Evolutionary conservation across 2,113 vertebrate genomes (phyloP).

Genomic region (Steatornis caripensis): DNA sequence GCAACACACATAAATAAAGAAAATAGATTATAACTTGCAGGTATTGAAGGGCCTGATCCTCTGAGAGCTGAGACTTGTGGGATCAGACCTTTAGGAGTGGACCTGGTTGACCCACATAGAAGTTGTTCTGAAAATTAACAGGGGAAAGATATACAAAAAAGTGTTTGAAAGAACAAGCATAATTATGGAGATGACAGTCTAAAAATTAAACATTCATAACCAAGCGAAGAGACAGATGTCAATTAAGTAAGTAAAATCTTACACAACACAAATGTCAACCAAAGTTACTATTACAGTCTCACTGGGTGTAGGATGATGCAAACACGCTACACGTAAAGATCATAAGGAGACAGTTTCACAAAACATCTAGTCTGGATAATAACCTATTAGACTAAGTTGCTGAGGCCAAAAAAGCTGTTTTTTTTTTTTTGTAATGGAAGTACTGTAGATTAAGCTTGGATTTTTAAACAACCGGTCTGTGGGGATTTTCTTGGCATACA

Average conservation of each 20-base stretch:
- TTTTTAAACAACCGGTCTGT: not conserved
- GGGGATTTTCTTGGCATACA: not conserved
- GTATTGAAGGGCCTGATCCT: not conserved
- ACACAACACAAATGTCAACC: not conserved
- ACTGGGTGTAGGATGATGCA: not conserved
- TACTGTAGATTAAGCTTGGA: not conserved
- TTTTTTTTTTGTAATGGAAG: not conserved
- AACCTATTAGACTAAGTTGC: not conserved
- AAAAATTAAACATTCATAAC: not conserved
- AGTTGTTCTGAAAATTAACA: not conserved
- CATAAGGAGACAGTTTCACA: not conserved
- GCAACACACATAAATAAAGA: not conserved
- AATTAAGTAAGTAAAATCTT: not conserved
- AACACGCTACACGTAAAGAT: not conserved
- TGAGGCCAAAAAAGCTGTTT: not conserved
- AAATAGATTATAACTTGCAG: not conserved
- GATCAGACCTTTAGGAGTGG: not conserved
- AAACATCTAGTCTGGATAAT: not conserved
- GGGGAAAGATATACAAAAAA: not conserved
- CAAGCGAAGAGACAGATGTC: not conserved
- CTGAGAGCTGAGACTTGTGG: not conserved
- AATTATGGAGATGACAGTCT: not conserved
- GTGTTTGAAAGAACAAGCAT: not conserved
- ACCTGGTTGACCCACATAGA: fast-evolving
- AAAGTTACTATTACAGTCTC: not conserved